Evolutionary conservation across 2,797 vertebrate species (phyloP).

Genomic region (Neomorphus geoffroyi): DNA sequence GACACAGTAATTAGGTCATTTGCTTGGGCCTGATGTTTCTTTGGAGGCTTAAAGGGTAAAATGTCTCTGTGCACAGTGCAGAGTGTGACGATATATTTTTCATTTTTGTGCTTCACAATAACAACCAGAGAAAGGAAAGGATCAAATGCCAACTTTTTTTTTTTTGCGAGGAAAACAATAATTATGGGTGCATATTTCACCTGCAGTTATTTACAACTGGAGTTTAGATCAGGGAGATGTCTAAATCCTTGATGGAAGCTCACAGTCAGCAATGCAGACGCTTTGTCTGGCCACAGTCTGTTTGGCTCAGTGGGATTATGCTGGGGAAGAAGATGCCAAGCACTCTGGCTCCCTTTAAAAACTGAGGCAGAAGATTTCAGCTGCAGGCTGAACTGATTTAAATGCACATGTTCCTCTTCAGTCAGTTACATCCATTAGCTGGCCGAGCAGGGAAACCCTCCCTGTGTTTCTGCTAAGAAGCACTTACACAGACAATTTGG

Average conservation of each 20-base stretch:
- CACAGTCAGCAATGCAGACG: neutral
- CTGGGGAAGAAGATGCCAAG: conserved; percentile 10
- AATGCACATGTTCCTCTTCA: neutral
- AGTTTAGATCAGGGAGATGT: conserved; percentile 1
- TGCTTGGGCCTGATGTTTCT: conserved; percentile 39
- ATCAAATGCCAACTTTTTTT: conserved; percentile 24
- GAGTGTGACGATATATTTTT: neutral
- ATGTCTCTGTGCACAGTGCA: neutral
- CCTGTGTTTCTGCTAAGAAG: neutral
- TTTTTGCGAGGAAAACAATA: neutral
- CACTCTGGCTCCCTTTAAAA: neutral
- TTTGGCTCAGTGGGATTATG: neutral
- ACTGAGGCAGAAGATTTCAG: neutral
- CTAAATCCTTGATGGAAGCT: neutral
- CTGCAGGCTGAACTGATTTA: neutral
- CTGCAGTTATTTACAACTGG: conserved; percentile 8
- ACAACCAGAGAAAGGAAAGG: neutral
- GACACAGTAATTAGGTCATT: conserved; percentile 29
- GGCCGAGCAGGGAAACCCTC: neutral
- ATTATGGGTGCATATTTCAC: conserved; percentile 29
- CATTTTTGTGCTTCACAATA: neutral
- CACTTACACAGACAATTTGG: neutral
- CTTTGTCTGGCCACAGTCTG: conserved; percentile 22
- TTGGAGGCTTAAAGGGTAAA: conserved; percentile 40
- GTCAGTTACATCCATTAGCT: neutral